Evolutionary conservation across 2,797 vertebrate species (phyloP), one percentile per base, ranked within the genome.

Genomic region (Tapirus indicus): DNA sequence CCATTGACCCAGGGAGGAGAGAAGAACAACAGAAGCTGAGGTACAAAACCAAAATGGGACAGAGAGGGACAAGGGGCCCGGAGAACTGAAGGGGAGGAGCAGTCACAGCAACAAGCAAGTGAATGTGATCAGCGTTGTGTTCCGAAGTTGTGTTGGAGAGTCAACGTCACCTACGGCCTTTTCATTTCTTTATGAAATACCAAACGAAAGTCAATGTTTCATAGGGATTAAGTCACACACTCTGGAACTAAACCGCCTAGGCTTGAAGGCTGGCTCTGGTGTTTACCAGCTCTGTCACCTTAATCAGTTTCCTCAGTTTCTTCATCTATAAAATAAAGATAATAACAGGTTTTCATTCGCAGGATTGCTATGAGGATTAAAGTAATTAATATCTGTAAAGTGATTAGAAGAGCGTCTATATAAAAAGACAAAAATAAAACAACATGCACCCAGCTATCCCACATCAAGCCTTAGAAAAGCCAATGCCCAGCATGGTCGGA

Each of bases 121-220:
- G 0, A 64, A 68, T 12, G 2, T 21, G 38, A 52, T 4, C 7
- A 12, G 44, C 1, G 1, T 2, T 2, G 9, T 0, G 25, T 35
- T 66, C 69, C 41, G 23, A 38, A 41, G 14, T 0, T 3, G 16
- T 21, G 2, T 0, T 20, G 78, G 52, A 17, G 20, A 74, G 56
- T 7, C 32, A 12, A 1, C 6, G 14, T 52, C 44, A 64, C 38
- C 16, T 8, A 25, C 20, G 32, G 62, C 20, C 60, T 87, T 66
- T 44, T 71, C 2, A 32, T 69, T 47, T 92, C 68, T 44, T 44
- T 18, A 17, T 66, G 29, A 64, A 56, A n/a, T 58, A n/a, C 38
- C 72, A 71, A 52, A 54, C 0, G 8, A 23, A 69, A 58, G 44
- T 52, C 54, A 41, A 54, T 4, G 4, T 12, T 13, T 23, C 23